Base-by-base conservation (phyloP, 2,888 invertebrate species). In the Maniola hyperantus region DNA sequence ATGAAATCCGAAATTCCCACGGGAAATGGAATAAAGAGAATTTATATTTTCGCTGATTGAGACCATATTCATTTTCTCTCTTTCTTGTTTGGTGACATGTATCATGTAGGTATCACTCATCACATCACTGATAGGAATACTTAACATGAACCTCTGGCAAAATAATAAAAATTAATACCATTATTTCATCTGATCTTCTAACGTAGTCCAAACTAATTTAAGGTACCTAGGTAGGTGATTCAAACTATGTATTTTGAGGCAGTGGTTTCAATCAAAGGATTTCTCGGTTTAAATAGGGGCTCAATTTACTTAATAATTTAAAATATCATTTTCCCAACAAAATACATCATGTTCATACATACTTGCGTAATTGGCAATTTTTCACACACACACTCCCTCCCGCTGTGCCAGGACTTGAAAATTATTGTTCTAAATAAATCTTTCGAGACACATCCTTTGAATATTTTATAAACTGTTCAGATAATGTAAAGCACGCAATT, bases 331-430 rank as follows among this genome's bases (percentile, higher is more conserved):
- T 57, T 42, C 50, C 26, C 42, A 59, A 54, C 54, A 54, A 20
- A 42, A 60, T 34, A 53, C 36, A 61, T 58, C 51, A 64, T 61
- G 44, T 61, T 60, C 54, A 65, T 63, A 68, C 64, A 50, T 20
- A 64, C 58, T 57, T 57, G 39, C 26, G 64, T 70, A 70, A 70
- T 70, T 70, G 70, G 68, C 68, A 64, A 64, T 70, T 70, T 70
- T 68, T 70, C 70, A 70, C 68, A 66, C 55, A 67, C 57, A 61
- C 70, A 54, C 67, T 53, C 60, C 65, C 66, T 58, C 70, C 70
- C 62, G 66, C 66, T 68, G 70, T n/a, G 68, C 46, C 44, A 64
- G 48, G 54, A 64, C 66, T 68, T 61, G 61, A 64, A 66, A 70
- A 67, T 68, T 68, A 70, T 68, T 62, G 61, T 70, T 55, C 63